A percentile compares a stretch with the other conserved stretches of the same genome.
These are phyloP conservation scores for Dusona sp. DNA, from an alignment of 2,888 invertebrate genomes.

Conservation along the genomic window DNA sequence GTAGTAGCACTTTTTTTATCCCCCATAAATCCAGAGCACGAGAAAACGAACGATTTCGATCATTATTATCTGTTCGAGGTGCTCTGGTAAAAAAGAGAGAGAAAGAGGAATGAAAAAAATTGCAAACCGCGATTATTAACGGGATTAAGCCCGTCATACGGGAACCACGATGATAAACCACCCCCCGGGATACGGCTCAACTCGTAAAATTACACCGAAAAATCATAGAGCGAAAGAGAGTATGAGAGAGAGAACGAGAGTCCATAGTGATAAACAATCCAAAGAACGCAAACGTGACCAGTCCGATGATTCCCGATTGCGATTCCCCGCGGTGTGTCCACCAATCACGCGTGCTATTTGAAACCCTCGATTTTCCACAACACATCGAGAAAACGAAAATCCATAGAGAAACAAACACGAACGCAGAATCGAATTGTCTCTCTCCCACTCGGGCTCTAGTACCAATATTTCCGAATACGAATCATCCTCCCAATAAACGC, in stretches of 20 bases:
- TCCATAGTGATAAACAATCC: slow-evolving; percentile 66
- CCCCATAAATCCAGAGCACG: slow-evolving; percentile 15
- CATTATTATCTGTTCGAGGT: slow-evolving; percentile 37
- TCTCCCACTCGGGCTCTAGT: background rate
- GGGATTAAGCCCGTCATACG: slow-evolving; percentile 64
- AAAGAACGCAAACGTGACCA: slow-evolving; percentile 70
- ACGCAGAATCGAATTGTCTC: background rate
- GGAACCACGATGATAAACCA: slow-evolving; percentile 64
- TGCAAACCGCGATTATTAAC: slow-evolving; percentile 63
- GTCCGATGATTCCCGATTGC: slow-evolving; percentile 72
- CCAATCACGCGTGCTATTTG: slow-evolving; percentile 64
- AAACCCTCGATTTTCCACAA: slow-evolving; percentile 62
- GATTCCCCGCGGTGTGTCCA: slow-evolving; percentile 66
- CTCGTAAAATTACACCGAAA: slow-evolving; percentile 69
- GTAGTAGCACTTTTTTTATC: slow-evolving; percentile 5
- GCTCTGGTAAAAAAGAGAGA: background rate
- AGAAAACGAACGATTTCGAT: slow-evolving; percentile 41
- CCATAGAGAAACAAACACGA: slow-evolving; percentile 56
- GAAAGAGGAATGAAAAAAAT: slow-evolving; percentile 37
- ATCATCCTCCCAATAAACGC: slow-evolving; percentile 78
- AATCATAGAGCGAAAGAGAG: slow-evolving; percentile 56
- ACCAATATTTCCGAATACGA: slow-evolving; percentile 65
- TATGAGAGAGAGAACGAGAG: slow-evolving; percentile 18
- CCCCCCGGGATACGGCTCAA: slow-evolving; percentile 48
- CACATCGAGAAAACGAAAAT: slow-evolving; percentile 62